These are phyloP conservation scores for Elaphurus davidianus DNA, from an alignment of 2,113 vertebrate genomes.

Conservation along the genomic window DNA sequence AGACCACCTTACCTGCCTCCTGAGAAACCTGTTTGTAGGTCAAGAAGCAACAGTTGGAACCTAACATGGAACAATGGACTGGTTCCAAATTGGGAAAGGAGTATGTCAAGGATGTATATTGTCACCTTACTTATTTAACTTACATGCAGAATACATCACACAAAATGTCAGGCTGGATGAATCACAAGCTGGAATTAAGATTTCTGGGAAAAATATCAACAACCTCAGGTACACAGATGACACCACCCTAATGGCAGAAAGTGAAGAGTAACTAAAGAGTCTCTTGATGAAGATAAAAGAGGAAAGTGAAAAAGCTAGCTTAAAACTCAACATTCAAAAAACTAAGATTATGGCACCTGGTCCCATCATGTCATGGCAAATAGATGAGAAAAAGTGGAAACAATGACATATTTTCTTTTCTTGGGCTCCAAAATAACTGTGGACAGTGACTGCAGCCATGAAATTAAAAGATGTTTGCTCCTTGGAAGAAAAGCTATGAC, in stretches of 20 bases:
- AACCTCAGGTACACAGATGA: not conserved
- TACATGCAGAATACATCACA: not conserved
- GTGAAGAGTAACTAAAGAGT: not conserved
- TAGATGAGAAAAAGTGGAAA: not conserved
- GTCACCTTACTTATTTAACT: not conserved
- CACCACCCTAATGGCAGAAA: not conserved
- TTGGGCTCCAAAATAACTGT: not conserved
- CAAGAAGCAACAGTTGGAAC: not conserved
- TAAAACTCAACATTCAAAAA: not conserved
- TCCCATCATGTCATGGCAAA: not conserved
- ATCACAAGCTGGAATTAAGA: not conserved
- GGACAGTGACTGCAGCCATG: not conserved
- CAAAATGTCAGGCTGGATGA: not conserved
- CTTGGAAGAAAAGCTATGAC: not conserved
- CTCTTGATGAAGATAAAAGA: not conserved
- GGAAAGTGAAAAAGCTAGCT: not conserved
- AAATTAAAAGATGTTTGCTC: not conserved
- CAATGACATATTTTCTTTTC: not conserved
- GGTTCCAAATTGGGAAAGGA: not conserved
- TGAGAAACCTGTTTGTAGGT: not conserved
- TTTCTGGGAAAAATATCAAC: not conserved
- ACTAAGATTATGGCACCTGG: not conserved
- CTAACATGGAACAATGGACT: not conserved
- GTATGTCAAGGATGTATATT: not conserved
- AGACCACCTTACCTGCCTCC: not conserved